These are phyloP conservation scores for Cyanoramphus novaezelandiae DNA, from an alignment of 2,113 vertebrate species.

Conservation along the genomic window DNA sequence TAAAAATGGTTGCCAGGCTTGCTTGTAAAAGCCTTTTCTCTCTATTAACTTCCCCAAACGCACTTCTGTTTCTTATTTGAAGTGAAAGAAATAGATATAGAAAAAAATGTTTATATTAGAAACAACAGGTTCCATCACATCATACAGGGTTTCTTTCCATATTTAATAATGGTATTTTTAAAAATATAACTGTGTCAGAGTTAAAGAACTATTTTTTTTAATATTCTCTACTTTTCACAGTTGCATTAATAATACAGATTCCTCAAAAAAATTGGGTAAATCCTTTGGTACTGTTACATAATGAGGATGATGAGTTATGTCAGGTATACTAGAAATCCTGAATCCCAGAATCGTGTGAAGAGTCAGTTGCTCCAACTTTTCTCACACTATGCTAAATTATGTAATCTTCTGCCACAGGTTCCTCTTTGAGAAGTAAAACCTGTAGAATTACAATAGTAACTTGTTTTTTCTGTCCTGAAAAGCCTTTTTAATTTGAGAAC, in stretches of 20 bases:
- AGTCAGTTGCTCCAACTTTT: background rate
- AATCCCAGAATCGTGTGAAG: background rate
- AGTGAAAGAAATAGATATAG: background rate
- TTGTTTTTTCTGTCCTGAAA: background rate
- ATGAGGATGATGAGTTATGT: background rate
- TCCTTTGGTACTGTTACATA: background rate
- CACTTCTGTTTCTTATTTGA: background rate
- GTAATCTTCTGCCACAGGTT: background rate
- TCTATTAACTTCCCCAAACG: background rate
- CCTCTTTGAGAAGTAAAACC: background rate
- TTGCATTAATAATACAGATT: background rate
- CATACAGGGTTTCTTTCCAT: accelerated
- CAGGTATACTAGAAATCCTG: background rate
- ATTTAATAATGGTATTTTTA: background rate
- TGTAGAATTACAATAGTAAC: background rate
- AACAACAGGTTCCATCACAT: background rate
- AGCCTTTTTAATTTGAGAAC: background rate
- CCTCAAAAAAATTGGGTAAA: background rate
- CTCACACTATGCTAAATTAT: background rate
- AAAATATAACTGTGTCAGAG: background rate
- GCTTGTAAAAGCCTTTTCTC: background rate
- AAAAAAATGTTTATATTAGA: background rate
- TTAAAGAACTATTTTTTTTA: background rate
- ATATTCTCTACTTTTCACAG: background rate
- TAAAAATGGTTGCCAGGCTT: background rate